Base-by-base conservation (phyloP, 1,140 invertebrate genomes). In the Caerostris darwini region DNA sequence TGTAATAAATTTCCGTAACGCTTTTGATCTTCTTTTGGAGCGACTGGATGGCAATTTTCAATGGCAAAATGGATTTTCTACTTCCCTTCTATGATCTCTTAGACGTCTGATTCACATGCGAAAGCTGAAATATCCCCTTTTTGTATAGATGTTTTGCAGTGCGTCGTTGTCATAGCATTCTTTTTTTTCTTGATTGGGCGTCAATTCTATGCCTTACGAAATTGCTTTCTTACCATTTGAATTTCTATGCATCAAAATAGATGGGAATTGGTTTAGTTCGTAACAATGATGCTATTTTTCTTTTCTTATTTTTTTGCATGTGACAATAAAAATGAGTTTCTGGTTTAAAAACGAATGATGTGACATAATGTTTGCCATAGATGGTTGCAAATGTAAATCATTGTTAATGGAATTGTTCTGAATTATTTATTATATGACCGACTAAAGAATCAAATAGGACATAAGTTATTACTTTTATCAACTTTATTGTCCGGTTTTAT, bases 21-120 rank as follows among this genome's bases (percentile, higher is more conserved):
- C 85, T 87, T 64, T 14, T 87, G 85, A 87, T 58, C 85, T 61
- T 53, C 59, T 61, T 59, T 50, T 8, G 53, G 53, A 14, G 14
- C 54, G 81, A 83, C 81, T 56, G 54, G 12, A 83, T 34, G 85
- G 85, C 59, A 59, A 64, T 87, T 87, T 87, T 87, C 59, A 61
- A 87, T 87, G 12, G 19, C 4, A 50, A 87, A 87, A 87, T 87
- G 58, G 85, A 87, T 87, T 87, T 87, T 64, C 85, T 56, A 87
- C 61, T 87, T 87, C 85, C n/a, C 34, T 87, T 87, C 54, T 87
- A 50, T 87, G 85, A 87, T 87, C 85, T 19, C 57, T 59, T 34
- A 61, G 85, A 58, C 58, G 7, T n/a, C 57, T 19, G 19, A 64
- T 10, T 87, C 57, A 19, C 19, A 56, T 50, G 85, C n/a, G 59